A percentile compares a stretch with the other conserved stretches of the same genome.
phyloP scores from a whole-genome alignment of 30 jellyfish, hydroid and myxozoan genomes.

The Nemopilema nomurai region DNA sequence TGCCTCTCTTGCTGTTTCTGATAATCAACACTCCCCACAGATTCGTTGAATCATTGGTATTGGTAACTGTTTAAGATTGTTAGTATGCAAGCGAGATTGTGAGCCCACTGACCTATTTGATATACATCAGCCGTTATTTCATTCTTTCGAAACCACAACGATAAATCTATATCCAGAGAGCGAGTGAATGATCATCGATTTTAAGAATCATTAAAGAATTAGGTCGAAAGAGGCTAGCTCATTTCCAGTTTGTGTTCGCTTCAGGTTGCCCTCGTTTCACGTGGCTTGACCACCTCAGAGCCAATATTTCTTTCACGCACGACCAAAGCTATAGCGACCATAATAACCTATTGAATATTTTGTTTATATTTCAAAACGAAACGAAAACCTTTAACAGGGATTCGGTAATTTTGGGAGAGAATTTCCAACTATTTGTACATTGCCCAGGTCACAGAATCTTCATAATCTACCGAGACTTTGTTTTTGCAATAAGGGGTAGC shows the following conservation, averaged over 20 bases:
- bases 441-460: background rate
- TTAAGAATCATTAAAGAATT: background rate
- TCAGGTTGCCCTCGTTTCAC: background rate
- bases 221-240: background rate
- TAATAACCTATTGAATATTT: background rate
- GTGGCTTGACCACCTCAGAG: background rate
- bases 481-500: background rate
- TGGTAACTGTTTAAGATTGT: background rate
- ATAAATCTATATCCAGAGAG: background rate
- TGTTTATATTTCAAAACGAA: background rate
- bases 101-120: background rate
- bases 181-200: background rate
- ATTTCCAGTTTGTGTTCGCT: background rate
- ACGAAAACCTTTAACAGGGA: background rate
- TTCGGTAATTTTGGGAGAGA: background rate
- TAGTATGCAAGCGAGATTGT: background rate
- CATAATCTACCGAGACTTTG: background rate
- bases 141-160: background rate
- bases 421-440: background rate
- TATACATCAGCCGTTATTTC: background rate
- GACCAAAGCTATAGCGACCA: background rate
- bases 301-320: background rate
- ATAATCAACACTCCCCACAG: too few relatives aligned
- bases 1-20: too few relatives aligned
- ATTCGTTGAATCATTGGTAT: too few relatives aligned